phyloP scores from a whole-genome alignment of 2,888 invertebrate genomes.

The Drosophila neotestacea region DNA sequence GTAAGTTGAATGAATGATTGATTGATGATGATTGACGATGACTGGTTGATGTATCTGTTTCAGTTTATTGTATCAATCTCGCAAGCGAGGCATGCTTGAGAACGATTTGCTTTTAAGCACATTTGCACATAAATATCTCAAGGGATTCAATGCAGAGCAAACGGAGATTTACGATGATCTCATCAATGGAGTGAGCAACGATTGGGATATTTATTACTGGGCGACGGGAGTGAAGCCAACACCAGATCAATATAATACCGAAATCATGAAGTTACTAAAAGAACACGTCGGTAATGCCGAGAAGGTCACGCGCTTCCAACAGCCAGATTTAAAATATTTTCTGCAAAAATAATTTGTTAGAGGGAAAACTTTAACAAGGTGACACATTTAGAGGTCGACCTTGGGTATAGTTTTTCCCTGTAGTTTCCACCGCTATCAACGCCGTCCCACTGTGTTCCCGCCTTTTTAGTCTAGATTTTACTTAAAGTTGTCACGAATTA shows the following conservation, averaged over 20 bases:
- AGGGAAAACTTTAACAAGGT: slow-evolving; percentile 40
- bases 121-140: slow-evolving; percentile 93
- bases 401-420: slow-evolving; percentile 41
- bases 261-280: slow-evolving; percentile 94
- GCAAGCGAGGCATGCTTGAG: slow-evolving; percentile 98
- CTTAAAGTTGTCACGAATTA: slow-evolving; percentile 15
- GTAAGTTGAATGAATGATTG: slow-evolving; percentile 77
- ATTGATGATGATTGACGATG: too few species aligned
- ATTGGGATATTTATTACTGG: slow-evolving; percentile 99
- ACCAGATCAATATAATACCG: slow-evolving; percentile 93
- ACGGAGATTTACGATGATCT: slow-evolving; percentile 93
- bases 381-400: slow-evolving; percentile 9
- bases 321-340: slow-evolving; percentile 41
- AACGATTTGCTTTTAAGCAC: slow-evolving; percentile 96
- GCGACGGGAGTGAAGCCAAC: slow-evolving; percentile 93
- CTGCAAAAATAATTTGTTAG: not conserved
- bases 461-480: not conserved
- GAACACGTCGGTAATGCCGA: slow-evolving; percentile 92
- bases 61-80: slow-evolving; percentile 96
- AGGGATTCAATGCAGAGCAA: slow-evolving; percentile 89
- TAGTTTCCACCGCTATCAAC: not conserved
- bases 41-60: too few species aligned
- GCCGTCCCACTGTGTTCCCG: not conserved
- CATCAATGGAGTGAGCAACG: slow-evolving; percentile 96
- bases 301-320: slow-evolving; percentile 36